Percentiles rank a stretch among this genome's conserved stretches.
Evolutionary conservation across 2,797 vertebrate species (phyloP).

Genomic region (Coregonus ussuriensis): DNA sequence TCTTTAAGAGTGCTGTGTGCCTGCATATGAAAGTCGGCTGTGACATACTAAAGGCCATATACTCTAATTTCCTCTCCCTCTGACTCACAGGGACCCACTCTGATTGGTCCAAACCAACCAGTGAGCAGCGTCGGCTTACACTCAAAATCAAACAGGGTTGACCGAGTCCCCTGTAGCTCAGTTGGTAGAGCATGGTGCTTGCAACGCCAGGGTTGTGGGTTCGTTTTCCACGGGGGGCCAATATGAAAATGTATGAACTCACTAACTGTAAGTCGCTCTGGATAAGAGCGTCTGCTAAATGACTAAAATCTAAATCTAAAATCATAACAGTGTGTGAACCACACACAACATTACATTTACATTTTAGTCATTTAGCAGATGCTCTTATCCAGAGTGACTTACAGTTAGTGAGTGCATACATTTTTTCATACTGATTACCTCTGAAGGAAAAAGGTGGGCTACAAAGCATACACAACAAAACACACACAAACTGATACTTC

Average conservation of each 20-base stretch:
- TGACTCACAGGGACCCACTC: constrained; percentile 14
- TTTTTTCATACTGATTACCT: too few species aligned
- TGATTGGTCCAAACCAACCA: constrained; percentile 51
- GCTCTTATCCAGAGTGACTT: too few species aligned
- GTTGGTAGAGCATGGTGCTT: too few species aligned
- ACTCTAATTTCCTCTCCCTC: constrained; percentile 43
- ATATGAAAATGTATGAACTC: too few species aligned
- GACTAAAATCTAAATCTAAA: too few species aligned
- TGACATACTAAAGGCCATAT: constrained; percentile 40
- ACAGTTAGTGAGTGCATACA: too few species aligned
- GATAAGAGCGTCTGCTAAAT: too few species aligned
- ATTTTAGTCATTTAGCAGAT: too few species aligned
- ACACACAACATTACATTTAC: not conserved
- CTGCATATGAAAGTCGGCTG: constrained; percentile 47
- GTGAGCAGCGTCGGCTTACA: constrained; percentile 32
- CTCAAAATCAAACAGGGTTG: constrained; percentile 53
- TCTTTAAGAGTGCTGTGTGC: constrained; percentile 49
- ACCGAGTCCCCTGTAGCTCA: constrained; percentile 12
- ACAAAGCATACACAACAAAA: not conserved
- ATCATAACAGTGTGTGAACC: constrained; percentile 33
- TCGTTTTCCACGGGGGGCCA: too few species aligned
- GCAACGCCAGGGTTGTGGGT: too few species aligned
- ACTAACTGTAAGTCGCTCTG: too few species aligned
- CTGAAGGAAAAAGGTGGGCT: constrained; percentile 6
- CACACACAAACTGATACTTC: not conserved